phyloP scores from a whole-genome alignment of 2,888 invertebrate genomes.

The Callyntrura sp. region DNA sequence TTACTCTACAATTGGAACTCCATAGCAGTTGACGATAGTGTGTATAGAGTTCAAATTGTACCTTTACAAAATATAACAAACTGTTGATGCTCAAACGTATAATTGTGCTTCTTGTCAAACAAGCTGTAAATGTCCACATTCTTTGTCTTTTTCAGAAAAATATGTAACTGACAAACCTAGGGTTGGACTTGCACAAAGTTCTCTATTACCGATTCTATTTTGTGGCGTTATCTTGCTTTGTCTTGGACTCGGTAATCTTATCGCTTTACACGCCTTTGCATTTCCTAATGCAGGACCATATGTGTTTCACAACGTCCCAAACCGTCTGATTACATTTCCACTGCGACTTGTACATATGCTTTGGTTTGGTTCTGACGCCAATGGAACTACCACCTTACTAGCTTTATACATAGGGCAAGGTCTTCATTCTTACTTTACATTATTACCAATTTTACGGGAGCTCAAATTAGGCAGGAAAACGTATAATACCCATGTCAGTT shows the following conservation, averaged over 20 bases:
- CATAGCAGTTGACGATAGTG: too few species aligned
- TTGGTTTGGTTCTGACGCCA: background rate
- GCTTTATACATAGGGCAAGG: slow-evolving; percentile 39
- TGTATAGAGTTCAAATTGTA: too few species aligned
- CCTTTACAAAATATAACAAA: too few species aligned
- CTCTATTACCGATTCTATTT: background rate
- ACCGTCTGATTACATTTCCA: background rate
- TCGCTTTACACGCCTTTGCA: slow-evolving; percentile 17
- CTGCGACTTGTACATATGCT: background rate
- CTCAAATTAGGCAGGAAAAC: slow-evolving; percentile 13
- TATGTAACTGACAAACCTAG: background rate
- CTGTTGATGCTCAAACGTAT: too few species aligned
- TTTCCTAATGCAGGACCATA: slow-evolving; percentile 52
- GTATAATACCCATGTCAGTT: background rate
- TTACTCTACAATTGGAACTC: background rate
- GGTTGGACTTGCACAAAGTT: background rate
- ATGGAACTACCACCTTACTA: background rate
- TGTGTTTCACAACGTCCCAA: slow-evolving; percentile 7
- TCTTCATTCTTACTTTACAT: background rate
- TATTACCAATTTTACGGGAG: background rate
- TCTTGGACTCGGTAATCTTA: background rate
- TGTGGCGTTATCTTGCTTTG: background rate
- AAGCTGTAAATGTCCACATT: too few species aligned
- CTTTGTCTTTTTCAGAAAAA: slow-evolving; percentile 7
- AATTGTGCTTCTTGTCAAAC: too few species aligned